These are phyloP conservation scores for Agelas oroides DNA, from an alignment of 37 sponge, comb jelly and placozoan species.

Conservation along the genomic window DNA sequence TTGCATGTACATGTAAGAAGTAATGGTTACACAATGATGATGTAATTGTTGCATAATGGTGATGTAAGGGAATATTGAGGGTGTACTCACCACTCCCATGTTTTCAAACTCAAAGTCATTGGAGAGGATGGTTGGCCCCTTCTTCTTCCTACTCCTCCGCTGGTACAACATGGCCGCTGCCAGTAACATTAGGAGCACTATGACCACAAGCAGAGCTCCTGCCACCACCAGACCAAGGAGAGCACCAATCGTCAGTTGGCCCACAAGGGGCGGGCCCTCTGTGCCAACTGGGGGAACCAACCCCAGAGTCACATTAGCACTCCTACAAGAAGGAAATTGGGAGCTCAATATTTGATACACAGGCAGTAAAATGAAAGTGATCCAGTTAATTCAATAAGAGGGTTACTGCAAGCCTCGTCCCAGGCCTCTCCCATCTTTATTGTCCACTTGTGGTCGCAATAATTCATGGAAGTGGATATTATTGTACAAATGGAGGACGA, in stretches of 20 bases:
- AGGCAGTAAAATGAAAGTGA: no score
- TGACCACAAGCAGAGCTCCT: conserved; percentile 9
- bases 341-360: neutral
- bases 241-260: neutral
- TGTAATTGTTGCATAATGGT: no score
- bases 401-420: no score
- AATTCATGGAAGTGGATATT: no score
- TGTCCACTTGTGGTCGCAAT: no score
- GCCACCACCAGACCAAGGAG: conserved; percentile 27
- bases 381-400: no score
- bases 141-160: conserved; percentile 9
- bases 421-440: no score
- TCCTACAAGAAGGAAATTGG: neutral
- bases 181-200: conserved; percentile 41
- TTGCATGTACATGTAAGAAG: no score
- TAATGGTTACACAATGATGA: no score
- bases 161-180: neutral
- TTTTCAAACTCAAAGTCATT: conserved; percentile 54
- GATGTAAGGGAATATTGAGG: no score
- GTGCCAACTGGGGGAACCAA: neutral
- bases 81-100: conserved; percentile 50
- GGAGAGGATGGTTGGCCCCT: conserved; percentile 48
- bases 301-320: neutral
- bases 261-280: neutral
- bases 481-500: no score